Percentiles rank a stretch among this genome's conserved stretches.
These are phyloP conservation scores for Chaetops frenatus DNA, from an alignment of 2,113 vertebrate genomes.

Conservation along the genomic window DNA sequence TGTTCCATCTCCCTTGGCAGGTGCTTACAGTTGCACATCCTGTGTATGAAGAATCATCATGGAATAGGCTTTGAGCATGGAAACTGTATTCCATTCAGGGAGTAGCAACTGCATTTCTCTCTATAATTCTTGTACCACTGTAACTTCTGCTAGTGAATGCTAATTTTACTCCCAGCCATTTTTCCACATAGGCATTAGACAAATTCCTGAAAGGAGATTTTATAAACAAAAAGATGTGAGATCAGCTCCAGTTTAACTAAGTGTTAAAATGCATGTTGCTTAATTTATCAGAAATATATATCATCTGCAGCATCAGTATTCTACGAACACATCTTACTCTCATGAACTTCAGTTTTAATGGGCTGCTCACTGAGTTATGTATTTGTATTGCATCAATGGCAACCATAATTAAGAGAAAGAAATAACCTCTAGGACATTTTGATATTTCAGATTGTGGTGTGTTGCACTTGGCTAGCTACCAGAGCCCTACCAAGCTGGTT, in stretches of 20 bases:
- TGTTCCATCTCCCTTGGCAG: background rate
- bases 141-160: background rate
- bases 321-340: background rate
- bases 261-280: background rate
- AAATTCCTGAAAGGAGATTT: background rate
- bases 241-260: background rate
- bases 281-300: background rate
- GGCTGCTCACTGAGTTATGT: background rate
- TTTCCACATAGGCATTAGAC: background rate
- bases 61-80: background rate
- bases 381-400: background rate
- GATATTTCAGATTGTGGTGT: background rate
- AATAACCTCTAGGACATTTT: background rate
- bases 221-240: background rate
- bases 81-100: rapidly evolving
- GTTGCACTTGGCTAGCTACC: background rate
- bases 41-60: background rate
- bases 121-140: background rate
- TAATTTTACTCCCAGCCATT: background rate
- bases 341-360: background rate
- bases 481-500: background rate
- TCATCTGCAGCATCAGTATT: background rate
- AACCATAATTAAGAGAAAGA: background rate
- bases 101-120: background rate
- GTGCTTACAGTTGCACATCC: rapidly evolving